phyloP scores from a whole-genome alignment of 1,140 invertebrate species.

The Brachionus rubens region DNA sequence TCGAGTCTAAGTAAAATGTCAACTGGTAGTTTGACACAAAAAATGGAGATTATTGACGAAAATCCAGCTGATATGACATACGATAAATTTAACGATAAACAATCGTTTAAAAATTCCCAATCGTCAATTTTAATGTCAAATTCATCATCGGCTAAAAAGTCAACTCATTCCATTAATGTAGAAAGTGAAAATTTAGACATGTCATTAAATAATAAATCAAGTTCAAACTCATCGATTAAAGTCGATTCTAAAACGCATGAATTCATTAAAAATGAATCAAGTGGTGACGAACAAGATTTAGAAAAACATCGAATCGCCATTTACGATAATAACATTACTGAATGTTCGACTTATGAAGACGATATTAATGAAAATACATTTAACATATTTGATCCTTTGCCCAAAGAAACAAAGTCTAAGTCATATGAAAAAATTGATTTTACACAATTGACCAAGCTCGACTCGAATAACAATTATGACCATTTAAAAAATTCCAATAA shows the following conservation, averaged over 20 bases:
- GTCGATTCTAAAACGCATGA: neutral
- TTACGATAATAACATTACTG: conserved; percentile 34
- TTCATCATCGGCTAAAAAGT: neutral
- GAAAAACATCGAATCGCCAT: conserved; percentile 32
- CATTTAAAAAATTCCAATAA: neutral
- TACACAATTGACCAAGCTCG: neutral
- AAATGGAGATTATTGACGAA: conserved; percentile 1
- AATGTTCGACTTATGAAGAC: conserved; percentile 6
- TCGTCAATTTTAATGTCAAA: neutral
- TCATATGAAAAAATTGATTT: conserved; percentile 31
- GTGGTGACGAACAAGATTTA: neutral
- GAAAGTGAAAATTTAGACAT: neutral
- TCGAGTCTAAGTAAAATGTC: conserved; percentile 17
- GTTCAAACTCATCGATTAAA: neutral
- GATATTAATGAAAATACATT: neutral
- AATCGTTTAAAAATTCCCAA: neutral
- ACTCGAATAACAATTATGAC: conserved; percentile 8
- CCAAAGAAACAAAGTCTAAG: conserved; percentile 14
- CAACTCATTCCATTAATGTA: neutral
- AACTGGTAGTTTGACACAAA: neutral
- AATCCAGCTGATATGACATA: too few species aligned
- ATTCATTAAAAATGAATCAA: neutral
- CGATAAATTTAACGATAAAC: neutral
- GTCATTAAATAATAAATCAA: neutral
- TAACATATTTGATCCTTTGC: neutral